Evolutionary conservation across 2,797 vertebrate species (phyloP).

Genomic region (Cuniculus paca): DNA sequence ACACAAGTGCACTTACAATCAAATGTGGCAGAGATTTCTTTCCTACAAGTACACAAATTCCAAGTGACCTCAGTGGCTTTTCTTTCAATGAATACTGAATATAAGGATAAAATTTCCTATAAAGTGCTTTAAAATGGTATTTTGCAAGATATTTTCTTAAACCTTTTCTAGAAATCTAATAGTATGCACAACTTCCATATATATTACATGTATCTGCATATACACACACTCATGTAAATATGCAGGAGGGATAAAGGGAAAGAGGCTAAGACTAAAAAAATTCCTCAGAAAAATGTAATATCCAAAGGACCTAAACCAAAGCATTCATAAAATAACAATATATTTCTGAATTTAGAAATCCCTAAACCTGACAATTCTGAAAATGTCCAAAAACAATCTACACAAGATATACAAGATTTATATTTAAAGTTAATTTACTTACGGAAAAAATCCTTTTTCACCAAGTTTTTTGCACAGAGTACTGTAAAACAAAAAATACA

Average conservation of each 20-base stretch:
- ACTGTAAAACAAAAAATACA: constrained; percentile 91
- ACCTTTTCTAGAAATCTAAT: constrained; percentile 54
- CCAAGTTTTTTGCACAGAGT: constrained; percentile 98
- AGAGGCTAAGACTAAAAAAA: constrained; percentile 15
- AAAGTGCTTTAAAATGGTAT: constrained; percentile 23
- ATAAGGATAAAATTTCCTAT: constrained; percentile 1
- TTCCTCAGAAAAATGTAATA: background rate
- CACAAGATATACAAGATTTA: constrained; percentile 65
- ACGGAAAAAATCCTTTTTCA: constrained; percentile 99
- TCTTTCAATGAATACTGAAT: constrained; percentile 55
- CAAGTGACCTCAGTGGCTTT: constrained; percentile 57
- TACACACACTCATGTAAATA: constrained; percentile 1
- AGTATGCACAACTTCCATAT: constrained; percentile 4
- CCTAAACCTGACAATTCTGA: constrained; percentile 64
- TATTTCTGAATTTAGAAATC: constrained; percentile 63
- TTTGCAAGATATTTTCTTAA: constrained; percentile 53
- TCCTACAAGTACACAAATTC: constrained; percentile 49
- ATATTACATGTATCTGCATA: background rate
- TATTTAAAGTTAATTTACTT: constrained; percentile 90
- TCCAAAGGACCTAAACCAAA: constrained; percentile 50
- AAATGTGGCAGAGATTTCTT: constrained; percentile 51
- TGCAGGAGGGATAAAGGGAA: background rate
- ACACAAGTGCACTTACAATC: background rate
- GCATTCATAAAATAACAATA: constrained; percentile 52
- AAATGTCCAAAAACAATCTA: constrained; percentile 65